These are phyloP conservation scores for Styela clava DNA, from an alignment of 23 tunicate genomes.

Conservation along the genomic window DNA sequence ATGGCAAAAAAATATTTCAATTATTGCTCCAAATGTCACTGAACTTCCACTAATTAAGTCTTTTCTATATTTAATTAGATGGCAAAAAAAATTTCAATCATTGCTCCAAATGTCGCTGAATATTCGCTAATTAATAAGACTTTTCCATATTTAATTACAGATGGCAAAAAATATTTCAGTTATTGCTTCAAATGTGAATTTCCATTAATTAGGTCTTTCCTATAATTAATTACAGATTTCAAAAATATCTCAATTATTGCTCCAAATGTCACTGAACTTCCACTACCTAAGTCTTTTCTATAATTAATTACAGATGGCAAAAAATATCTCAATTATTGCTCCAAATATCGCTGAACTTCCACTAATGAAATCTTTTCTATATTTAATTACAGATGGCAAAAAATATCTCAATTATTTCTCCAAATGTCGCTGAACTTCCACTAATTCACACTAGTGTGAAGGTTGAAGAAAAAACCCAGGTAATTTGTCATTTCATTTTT, in stretches of 20 bases:
- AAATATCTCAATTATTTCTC: conserved; percentile 5
- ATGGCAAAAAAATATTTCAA: conserved; percentile 18
- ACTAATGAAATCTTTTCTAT: conserved; percentile 36
- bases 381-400: conserved; percentile 20
- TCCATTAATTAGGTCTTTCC: no score
- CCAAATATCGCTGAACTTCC: conserved; percentile 17
- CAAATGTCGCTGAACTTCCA: conserved; percentile 8
- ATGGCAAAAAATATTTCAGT: conserved; percentile 16
- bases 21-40: conserved; percentile 14
- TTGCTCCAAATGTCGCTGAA: conserved; percentile 12
- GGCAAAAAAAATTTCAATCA: background rate
- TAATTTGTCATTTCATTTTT: no score
- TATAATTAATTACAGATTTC: no score
- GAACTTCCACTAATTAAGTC: conserved; percentile 17
- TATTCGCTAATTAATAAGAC: conserved; percentile 13
- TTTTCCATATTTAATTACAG: background rate
- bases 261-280: conserved; percentile 3
- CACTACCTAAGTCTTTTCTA: conserved; percentile 7
- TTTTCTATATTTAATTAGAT: no score
- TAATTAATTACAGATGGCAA: conserved; percentile 14
- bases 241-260: conserved; percentile 1
- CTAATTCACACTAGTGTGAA: conserved; percentile 21
- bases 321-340: conserved; percentile 6
- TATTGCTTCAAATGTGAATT: no score
- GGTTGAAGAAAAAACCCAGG: conserved; percentile 48